These are phyloP conservation scores for Scotopteryx bipunctaria DNA, from an alignment of 2,888 invertebrate genomes.

Conservation along the genomic window DNA sequence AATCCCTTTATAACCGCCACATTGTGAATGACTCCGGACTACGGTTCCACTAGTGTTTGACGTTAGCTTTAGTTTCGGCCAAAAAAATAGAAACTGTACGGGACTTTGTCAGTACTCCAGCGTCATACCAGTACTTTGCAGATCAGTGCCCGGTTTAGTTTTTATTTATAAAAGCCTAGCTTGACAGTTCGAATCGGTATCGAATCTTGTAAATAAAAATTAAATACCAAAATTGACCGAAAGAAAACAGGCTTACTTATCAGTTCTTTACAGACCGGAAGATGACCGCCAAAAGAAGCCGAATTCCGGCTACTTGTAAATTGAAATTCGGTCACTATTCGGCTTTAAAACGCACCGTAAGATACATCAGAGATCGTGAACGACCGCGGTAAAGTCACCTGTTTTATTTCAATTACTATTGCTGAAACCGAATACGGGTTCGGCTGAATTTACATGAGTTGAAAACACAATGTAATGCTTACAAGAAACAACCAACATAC, in stretches of 20 bases:
- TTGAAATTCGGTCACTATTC: neutral
- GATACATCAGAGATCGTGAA: constrained; percentile 37
- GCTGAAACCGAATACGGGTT: constrained; percentile 4
- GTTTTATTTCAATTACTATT: constrained; percentile 48
- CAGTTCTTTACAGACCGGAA: too few species aligned
- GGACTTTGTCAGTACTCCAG: too few species aligned
- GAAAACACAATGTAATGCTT: neutral
- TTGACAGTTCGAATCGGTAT: too few species aligned
- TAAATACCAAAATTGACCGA: too few species aligned
- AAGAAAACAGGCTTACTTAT: too few species aligned
- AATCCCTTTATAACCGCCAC: constrained; percentile 34
- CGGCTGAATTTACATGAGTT: constrained; percentile 2
- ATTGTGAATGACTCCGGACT: constrained; percentile 29
- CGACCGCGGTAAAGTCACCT: constrained; percentile 37
- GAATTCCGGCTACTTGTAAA: too few species aligned
- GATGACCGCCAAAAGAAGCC: neutral
- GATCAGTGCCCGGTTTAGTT: too few species aligned
- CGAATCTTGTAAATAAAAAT: too few species aligned
- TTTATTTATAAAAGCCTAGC: too few species aligned
- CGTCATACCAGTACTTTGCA: too few species aligned
- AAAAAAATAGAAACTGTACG: neutral
- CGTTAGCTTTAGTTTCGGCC: neutral
- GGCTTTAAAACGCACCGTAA: neutral
- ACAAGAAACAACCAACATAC: too few species aligned
- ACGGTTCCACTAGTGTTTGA: constrained; percentile 1